Evolutionary conservation across 2,797 vertebrate genomes (phyloP).

Genomic region (Argyrosomus regius): DNA sequence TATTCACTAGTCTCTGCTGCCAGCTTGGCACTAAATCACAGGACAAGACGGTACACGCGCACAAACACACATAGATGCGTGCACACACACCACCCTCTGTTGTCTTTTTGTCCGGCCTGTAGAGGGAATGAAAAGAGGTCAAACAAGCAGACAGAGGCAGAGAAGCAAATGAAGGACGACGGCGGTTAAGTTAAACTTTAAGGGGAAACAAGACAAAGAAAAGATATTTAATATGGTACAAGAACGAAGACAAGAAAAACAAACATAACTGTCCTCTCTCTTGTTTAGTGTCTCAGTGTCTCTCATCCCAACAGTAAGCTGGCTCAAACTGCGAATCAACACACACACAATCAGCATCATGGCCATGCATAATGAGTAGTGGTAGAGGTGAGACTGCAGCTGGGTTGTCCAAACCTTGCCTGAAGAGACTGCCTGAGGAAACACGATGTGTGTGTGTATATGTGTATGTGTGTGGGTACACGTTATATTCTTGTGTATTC

Average conservation of each 20-base stretch:
- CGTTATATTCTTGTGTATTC: neutral
- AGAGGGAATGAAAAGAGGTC: slow-evolving; percentile 73
- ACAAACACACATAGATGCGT: slow-evolving; percentile 1
- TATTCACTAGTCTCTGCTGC: slow-evolving; percentile 80
- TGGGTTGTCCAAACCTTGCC: slow-evolving; percentile 47
- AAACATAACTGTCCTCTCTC: slow-evolving; percentile 13
- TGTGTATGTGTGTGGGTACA: neutral
- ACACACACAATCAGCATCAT: slow-evolving; percentile 39
- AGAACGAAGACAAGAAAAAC: neutral
- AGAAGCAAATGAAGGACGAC: slow-evolving; percentile 54
- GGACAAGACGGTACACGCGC: slow-evolving; percentile 68
- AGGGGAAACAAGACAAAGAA: slow-evolving; percentile 20
- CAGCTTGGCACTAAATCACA: slow-evolving; percentile 86
- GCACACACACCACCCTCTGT: slow-evolving; percentile 59
- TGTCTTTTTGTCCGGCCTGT: slow-evolving; percentile 72
- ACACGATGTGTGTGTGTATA: neutral
- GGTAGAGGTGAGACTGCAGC: slow-evolving; percentile 55
- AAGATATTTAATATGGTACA: slow-evolving; percentile 18
- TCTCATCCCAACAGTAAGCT: slow-evolving; percentile 28
- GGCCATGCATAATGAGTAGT: slow-evolving; percentile 58
- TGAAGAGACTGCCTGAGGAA: slow-evolving; percentile 37
- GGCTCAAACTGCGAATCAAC: slow-evolving; percentile 23
- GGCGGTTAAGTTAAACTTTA: slow-evolving; percentile 53
- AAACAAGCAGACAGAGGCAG: slow-evolving; percentile 66
- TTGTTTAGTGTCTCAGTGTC: slow-evolving; percentile 4